phyloP scores from a whole-genome alignment of 2,888 invertebrate species.

The Leucozona laternaria region DNA sequence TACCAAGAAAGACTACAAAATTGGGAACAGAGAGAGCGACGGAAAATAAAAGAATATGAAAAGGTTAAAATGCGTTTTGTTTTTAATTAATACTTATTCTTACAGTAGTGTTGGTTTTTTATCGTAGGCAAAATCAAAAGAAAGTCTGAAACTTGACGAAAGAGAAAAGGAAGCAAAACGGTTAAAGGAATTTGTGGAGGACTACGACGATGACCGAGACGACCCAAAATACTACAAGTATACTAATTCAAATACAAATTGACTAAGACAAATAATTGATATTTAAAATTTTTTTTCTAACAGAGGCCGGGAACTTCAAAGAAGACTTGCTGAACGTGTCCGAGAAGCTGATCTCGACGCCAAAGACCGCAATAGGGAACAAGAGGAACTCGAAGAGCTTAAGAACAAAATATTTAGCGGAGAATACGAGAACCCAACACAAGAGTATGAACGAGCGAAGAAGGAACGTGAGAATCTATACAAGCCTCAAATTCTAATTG shows the following conservation, averaged over 20 bases:
- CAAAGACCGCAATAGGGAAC: constrained; percentile 94
- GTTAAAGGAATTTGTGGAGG: constrained; percentile 98
- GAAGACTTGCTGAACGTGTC: constrained; percentile 95
- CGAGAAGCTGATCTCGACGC: constrained; percentile 96
- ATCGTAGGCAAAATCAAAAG: constrained; percentile 89
- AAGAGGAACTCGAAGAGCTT: constrained; percentile 93
- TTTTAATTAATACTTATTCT: constrained; percentile 22
- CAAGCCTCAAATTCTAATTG: constrained; percentile 92
- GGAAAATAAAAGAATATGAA: constrained; percentile 95
- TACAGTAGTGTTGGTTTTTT: constrained; percentile 4
- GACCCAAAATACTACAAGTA: constrained; percentile 97
- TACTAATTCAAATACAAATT: constrained; percentile 4
- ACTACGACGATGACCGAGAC: constrained; percentile 99
- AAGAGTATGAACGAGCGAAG: constrained; percentile 89
- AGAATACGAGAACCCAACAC: constrained; percentile 87
- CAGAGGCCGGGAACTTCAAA: constrained; percentile 92
- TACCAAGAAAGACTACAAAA: constrained; percentile 92
- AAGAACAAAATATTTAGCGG: constrained; percentile 90
- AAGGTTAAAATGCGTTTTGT: constrained; percentile 83
- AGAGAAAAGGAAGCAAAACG: constrained; percentile 95
- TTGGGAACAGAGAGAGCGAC: constrained; percentile 96
- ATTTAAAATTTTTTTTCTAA: constrained; percentile 77
- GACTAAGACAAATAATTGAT: constrained; percentile 51
- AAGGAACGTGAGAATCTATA: constrained; percentile 92
- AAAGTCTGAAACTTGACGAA: constrained; percentile 93